These are phyloP conservation scores for Dromas ardeola DNA, from an alignment of 2,113 vertebrate genomes.

Conservation along the genomic window DNA sequence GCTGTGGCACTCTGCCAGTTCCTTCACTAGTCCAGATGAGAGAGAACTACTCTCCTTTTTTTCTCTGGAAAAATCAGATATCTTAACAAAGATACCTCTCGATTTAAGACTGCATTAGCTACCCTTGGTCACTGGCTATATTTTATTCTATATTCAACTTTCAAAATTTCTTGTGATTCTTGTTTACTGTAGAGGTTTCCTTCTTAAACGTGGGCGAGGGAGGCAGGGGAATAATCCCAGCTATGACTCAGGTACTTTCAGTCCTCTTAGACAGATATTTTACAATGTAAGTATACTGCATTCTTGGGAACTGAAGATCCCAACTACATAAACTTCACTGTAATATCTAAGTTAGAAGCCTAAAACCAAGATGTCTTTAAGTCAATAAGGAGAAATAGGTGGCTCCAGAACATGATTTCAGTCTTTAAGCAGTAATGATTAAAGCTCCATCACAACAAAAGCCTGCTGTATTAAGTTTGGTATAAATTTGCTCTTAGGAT, in stretches of 20 bases:
- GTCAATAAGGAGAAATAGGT: not conserved
- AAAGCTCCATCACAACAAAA: not conserved
- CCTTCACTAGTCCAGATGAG: not conserved
- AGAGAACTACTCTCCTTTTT: not conserved
- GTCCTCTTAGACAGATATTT: not conserved
- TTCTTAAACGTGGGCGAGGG: not conserved
- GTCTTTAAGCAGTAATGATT: not conserved
- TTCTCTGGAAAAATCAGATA: not conserved
- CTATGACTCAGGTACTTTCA: not conserved
- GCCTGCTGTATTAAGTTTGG: not conserved
- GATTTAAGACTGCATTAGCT: not conserved
- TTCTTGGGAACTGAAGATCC: not conserved
- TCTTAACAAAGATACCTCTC: not conserved
- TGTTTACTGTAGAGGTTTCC: not conserved
- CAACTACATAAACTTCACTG: not conserved
- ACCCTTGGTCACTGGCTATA: not conserved
- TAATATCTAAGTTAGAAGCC: not conserved
- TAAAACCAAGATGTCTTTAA: not conserved
- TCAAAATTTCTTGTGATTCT: not conserved
- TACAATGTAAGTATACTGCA: not conserved
- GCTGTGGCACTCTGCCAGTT: not conserved
- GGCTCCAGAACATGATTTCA: not conserved
- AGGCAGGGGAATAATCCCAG: not conserved
- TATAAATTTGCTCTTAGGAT: not conserved
- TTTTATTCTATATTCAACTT: not conserved